Percentiles rank a stretch among this genome's conserved stretches.
These are phyloP conservation scores for Pinna nobilis DNA, from an alignment of 1,140 invertebrate species.

Conservation along the genomic window DNA sequence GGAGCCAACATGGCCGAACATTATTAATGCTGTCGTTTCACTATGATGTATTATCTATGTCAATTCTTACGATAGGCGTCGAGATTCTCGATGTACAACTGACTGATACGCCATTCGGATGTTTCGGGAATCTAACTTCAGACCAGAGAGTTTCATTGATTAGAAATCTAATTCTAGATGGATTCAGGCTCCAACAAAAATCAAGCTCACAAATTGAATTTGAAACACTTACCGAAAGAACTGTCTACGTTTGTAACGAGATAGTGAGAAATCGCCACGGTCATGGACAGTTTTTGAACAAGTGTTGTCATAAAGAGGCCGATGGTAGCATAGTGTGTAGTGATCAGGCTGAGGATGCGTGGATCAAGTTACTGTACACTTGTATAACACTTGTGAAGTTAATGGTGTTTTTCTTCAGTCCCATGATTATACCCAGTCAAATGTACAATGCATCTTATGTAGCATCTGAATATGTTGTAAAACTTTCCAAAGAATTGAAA, in stretches of 20 bases:
- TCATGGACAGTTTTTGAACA: slow-evolving; percentile 62
- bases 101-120: slow-evolving; percentile 61
- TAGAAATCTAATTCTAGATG: slow-evolving; percentile 57
- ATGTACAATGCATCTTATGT: slow-evolving; percentile 66
- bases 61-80: slow-evolving; percentile 68
- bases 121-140: slow-evolving; percentile 57
- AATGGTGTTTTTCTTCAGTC: slow-evolving; percentile 67
- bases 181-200: slow-evolving; percentile 41
- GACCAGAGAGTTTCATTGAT: slow-evolving; percentile 53
- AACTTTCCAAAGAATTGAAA: slow-evolving; percentile 62
- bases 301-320: slow-evolving; percentile 58
- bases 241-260: slow-evolving; percentile 65
- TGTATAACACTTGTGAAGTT: slow-evolving; percentile 66
- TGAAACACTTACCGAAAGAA: slow-evolving; percentile 30
- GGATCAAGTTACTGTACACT: slow-evolving; percentile 68
- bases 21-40: slow-evolving; percentile 70
- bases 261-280: slow-evolving; percentile 55
- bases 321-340: slow-evolving; percentile 53
- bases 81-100: slow-evolving; percentile 51
- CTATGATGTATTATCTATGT: slow-evolving; percentile 70
- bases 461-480: slow-evolving; percentile 67
- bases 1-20: slow-evolving; percentile 67
- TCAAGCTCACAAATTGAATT: slow-evolving; percentile 44
- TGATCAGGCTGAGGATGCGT: slow-evolving; percentile 60
- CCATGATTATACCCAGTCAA: slow-evolving; percentile 61